phyloP scores from a whole-genome alignment of 2,888 invertebrate genomes.

The Iselma pallidipennis region DNA sequence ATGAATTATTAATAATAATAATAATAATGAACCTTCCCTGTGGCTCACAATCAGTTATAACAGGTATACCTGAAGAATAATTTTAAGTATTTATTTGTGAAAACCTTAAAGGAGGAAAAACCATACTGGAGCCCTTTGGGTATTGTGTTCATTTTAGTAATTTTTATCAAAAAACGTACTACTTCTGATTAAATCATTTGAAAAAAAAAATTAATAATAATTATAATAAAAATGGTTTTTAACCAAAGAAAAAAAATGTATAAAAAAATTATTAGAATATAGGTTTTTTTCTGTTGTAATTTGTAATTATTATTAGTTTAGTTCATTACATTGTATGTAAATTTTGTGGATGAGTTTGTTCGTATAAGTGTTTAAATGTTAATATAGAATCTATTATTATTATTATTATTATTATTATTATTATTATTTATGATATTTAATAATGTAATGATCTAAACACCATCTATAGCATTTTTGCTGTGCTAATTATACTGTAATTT shows the following conservation, averaged over 20 bases:
- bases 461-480: slow-evolving; percentile 1
- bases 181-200: no score
- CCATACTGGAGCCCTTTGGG: neutral
- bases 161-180: slow-evolving; percentile 8
- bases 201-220: slow-evolving; percentile 10
- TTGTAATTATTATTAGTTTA: slow-evolving; percentile 11
- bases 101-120: slow-evolving; percentile 1
- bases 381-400: neutral
- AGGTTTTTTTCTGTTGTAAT: no score
- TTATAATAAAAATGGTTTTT: slow-evolving; percentile 14
- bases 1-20: neutral
- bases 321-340: slow-evolving; percentile 12
- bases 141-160: slow-evolving; percentile 17
- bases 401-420: neutral
- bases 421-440: neutral
- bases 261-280: slow-evolving; percentile 7
- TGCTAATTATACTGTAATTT: no score
- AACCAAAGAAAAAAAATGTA: slow-evolving; percentile 18
- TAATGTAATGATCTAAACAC: slow-evolving; percentile 15
- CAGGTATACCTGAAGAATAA: no score
- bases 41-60: neutral
- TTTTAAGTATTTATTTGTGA: neutral
- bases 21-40: neutral
- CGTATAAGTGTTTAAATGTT: slow-evolving; percentile 17
- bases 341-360: no score